Conservation (phyloP, 2,797 vertebrate species). For the Typhlichthys subterraneus region DNA sequence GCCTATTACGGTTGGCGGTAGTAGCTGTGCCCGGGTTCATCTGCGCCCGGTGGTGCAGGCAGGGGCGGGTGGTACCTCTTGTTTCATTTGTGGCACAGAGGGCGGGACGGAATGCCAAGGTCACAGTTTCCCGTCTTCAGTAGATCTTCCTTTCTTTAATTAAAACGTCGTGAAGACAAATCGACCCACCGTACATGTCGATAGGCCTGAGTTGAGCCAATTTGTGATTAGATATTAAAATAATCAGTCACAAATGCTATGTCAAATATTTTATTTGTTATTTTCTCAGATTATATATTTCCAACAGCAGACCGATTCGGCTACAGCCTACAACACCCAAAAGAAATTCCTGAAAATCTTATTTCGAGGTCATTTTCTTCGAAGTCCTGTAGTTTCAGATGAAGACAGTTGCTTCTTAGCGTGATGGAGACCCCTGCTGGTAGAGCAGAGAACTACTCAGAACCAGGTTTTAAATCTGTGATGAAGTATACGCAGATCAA, state of each 20-base stretch:
- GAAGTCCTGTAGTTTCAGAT: constrained; percentile 41
- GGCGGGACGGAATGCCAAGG: constrained; percentile 56
- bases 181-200: too few species aligned
- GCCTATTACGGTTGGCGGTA: constrained; percentile 75
- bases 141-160: constrained; percentile 25
- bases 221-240: too few species aligned
- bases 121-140: neutral
- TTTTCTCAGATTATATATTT: constrained; percentile 14
- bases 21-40: constrained; percentile 65
- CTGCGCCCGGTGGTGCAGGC: constrained; percentile 66
- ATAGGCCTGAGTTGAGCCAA: too few species aligned
- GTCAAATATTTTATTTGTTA: neutral
- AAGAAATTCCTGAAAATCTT: constrained; percentile 38
- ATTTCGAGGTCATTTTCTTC: constrained; percentile 48
- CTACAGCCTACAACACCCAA: constrained; percentile 18
- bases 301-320: constrained; percentile 15
- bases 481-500: neutral
- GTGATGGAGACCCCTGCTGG: constrained; percentile 77
- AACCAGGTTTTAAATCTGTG: too few species aligned
- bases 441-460: constrained; percentile 58
- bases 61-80: constrained; percentile 69
- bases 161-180: neutral
- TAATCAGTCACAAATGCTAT: too few species aligned
- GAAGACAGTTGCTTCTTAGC: constrained; percentile 57
- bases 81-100: constrained; percentile 78